Base-by-base conservation (phyloP, 2,888 invertebrate species). In the Tupiocoris notatus region DNA sequence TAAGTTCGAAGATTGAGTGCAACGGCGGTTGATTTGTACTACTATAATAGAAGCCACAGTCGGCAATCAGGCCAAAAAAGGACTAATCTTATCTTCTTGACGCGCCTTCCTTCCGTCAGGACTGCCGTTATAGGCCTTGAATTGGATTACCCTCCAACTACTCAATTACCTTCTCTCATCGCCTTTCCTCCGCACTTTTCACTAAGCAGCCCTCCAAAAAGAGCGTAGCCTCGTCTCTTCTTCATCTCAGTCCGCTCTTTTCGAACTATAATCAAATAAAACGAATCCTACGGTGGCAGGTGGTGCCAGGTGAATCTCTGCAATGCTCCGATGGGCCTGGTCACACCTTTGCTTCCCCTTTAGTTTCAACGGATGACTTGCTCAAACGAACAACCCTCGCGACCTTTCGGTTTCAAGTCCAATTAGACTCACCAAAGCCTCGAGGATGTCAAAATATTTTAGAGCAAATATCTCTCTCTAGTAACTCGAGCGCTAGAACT, bases 291-390 rank as follows among this genome's bases (percentile, higher is more conserved):
- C 39, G 39, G 73, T 54, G 73, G 63, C 73, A 73, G 62, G 73
- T 73, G 73, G 73, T 73, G 62, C 73, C 73, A 73, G 73, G 70
- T 70, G 70, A 70, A 70, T 70, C 70, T 70, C 59, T 70, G 70
- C 59, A 70, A 70, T 59, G 70, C 70, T 70, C 20, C 70, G 59
- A 70, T 39, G 70, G 24, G 58, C 23, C 25, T 54, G 70, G 70
- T 70, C 70, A 70, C 70, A 70, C 70, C 70, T 58, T 59, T 24
- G 12, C 39, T 39, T 12, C 39, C 39, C 56, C 21, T 23, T 70
- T 61, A 58, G 70, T 70, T 70, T 70, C 70, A 70, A 59, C 70
- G 70, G 70, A 70, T 70, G 70, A 70, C 70, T 70, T 70, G 70
- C 23, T 58, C 59, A 59, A 70, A 57, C 23, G 25, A 25, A 59